Evolutionary conservation across 2,888 invertebrate species (phyloP).

Genomic region (Folsomia manolachei): DNA sequence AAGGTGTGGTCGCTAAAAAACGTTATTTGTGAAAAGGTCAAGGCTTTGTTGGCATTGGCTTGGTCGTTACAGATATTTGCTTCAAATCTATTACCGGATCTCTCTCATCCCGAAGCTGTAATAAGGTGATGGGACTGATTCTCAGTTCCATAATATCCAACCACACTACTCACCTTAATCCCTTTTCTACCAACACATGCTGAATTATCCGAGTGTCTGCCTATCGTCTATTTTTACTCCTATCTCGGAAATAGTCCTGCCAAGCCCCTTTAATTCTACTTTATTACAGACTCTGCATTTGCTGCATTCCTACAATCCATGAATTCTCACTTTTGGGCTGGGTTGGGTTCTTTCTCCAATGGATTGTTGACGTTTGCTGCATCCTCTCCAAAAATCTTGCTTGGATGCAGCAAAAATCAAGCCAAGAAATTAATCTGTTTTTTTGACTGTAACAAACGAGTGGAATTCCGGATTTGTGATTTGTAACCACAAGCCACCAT

Average conservation of each 20-base stretch:
- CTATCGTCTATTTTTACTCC: neutral
- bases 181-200: neutral
- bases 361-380: neutral
- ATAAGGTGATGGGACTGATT: neutral
- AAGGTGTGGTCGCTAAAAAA: neutral
- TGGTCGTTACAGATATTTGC: neutral
- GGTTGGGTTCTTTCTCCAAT: neutral
- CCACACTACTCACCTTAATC: neutral
- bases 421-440: slow-evolving; percentile 23
- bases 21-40: neutral
- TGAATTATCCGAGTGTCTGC: neutral
- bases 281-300: neutral
- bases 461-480: slow-evolving; percentile 6
- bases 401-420: slow-evolving; percentile 18
- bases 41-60: neutral
- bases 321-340: neutral
- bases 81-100: too few species aligned
- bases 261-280: neutral
- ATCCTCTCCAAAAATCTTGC: neutral
- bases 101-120: too few species aligned
- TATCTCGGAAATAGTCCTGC: neutral
- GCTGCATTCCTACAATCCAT: too few species aligned
- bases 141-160: neutral
- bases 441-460: neutral
- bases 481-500: slow-evolving; percentile 6